Base-by-base conservation (phyloP, 2,113 vertebrate species). In the Mormyrus iriodes region DNA sequence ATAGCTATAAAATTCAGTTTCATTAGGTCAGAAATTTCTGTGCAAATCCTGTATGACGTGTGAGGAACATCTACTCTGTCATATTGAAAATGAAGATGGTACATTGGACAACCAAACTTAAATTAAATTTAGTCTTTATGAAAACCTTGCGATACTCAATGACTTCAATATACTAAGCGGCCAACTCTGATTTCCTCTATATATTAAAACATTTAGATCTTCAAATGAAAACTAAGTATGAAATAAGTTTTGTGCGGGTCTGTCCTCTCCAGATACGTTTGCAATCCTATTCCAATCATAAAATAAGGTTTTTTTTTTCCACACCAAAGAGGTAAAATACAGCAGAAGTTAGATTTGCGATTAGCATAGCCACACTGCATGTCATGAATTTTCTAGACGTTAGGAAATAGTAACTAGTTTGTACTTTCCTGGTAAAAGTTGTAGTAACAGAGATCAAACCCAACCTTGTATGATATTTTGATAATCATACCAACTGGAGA, bases 91-190 rank as follows among this genome's bases (percentile, higher is more conserved):
- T 39, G 48, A 86, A 55, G 51, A 55, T 39, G 51, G 49, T n/a
- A 19, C 13, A 1, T 31, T 53, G 48, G 51, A 53, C 17, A 55
- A 3, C 27, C 27, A 86, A 55, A 86, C 55, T 55, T 52, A 55
- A 86, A 86, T 86, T 86, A 69, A 69, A 69, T 69, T n/a, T 86
- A 86, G 49, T 15, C 51, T 86, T 39, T 55, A 35, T 35, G 27
- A 31, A 86, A 86, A 27, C 85, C 48, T 86, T 8, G 85, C 55
- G 49, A 53, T 27, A 19, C 31, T 86, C 24, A 85, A 19, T 85
- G 31, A 53, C 49, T 55, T 51, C 51, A 17, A 53, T 48, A 39
- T 31, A 86, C 31, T 86, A 39, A 8, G 31, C 12, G 21, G 15
- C 35, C 49, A 53, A 1, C 13, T 48, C 19, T 19, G 85, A 86